phyloP scores from a whole-genome alignment of 1,140 invertebrate species.

The Belonocnema kinseyi region DNA sequence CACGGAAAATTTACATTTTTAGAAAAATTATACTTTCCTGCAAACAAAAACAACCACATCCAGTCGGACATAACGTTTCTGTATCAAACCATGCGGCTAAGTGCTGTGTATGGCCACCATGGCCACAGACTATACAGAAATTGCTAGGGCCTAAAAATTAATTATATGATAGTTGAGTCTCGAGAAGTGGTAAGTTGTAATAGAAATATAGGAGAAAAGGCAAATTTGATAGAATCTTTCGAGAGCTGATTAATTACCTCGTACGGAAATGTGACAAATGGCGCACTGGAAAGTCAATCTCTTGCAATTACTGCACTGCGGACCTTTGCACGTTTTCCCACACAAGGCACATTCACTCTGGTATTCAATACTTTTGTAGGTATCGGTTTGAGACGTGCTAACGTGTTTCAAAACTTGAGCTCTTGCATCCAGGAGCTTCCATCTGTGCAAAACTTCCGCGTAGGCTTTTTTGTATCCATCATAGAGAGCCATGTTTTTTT shows the following conservation, averaged over 20 bases:
- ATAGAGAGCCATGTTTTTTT: conserved; percentile 80
- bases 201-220: conserved; percentile 18
- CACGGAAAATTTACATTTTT: conserved; percentile 34
- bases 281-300: conserved; percentile 84
- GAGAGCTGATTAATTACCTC: conserved; percentile 76
- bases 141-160: conserved; percentile 79
- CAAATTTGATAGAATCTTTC: background rate
- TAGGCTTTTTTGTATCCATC: conserved; percentile 92
- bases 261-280: conserved; percentile 90
- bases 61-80: conserved; percentile 83
- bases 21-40: conserved; percentile 75
- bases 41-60: conserved; percentile 93
- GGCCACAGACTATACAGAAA: conserved; percentile 90
- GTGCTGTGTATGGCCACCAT: conserved; percentile 92
- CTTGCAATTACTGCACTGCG: conserved; percentile 83
- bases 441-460: conserved; percentile 91
- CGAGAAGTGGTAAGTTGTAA: no score
- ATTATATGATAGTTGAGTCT: no score
- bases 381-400: conserved; percentile 75
- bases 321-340: conserved; percentile 76
- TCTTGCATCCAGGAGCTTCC: conserved; percentile 88
- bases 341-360: conserved; percentile 85
- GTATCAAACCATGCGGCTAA: conserved; percentile 87
- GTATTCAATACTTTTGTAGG: conserved; percentile 85
- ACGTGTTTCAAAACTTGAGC: conserved; percentile 90